These are phyloP conservation scores for Luidia sarsii DNA, from an alignment of 53 echinoderm and acorn worm species.

Conservation along the genomic window DNA sequence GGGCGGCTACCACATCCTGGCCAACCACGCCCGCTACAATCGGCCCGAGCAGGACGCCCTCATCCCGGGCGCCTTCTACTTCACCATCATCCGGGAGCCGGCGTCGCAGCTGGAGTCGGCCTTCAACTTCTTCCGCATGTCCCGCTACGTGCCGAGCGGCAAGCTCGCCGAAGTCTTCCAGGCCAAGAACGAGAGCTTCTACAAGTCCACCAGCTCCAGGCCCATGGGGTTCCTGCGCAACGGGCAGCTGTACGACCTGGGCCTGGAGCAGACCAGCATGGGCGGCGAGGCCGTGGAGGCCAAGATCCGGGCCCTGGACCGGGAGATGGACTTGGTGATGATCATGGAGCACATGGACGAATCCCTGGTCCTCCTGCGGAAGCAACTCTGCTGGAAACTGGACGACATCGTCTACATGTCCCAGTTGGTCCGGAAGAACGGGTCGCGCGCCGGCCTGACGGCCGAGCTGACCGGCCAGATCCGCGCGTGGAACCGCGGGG, in stretches of 20 bases:
- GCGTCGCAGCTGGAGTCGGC: too few relatives aligned
- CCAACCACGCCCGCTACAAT: slow-evolving; percentile 63
- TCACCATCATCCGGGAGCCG: slow-evolving; percentile 68
- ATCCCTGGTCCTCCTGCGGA: slow-evolving; percentile 54
- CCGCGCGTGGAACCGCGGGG: slow-evolving; percentile 53
- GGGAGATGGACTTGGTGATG: slow-evolving; percentile 68
- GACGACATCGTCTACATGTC: slow-evolving; percentile 65
- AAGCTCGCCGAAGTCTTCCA: slow-evolving; percentile 56
- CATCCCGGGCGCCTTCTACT: slow-evolving; percentile 36
- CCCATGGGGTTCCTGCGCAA: slow-evolving; percentile 19
- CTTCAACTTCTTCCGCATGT: slow-evolving; percentile 57
- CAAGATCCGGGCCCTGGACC: slow-evolving; percentile 20
- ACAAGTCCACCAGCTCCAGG: slow-evolving; percentile 7
- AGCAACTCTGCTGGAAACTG: slow-evolving; percentile 38
- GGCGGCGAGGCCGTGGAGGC: neutral
- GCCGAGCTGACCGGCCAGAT: slow-evolving; percentile 19
- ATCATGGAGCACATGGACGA: slow-evolving; percentile 68
- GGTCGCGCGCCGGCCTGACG: neutral
- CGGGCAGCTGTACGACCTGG: slow-evolving; percentile 72
- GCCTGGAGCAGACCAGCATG: slow-evolving; percentile 40
- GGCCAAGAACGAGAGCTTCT: slow-evolving; percentile 13
- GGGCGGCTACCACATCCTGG: slow-evolving; percentile 33
- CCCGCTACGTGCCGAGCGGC: neutral
- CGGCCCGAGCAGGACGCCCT: slow-evolving; percentile 28
- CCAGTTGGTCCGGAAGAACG: slow-evolving; percentile 44